Evolutionary conservation across 2,888 invertebrate genomes (phyloP), one percentile per base, ranked within the genome.

Genomic region (Hypena proboscidalis): DNA sequence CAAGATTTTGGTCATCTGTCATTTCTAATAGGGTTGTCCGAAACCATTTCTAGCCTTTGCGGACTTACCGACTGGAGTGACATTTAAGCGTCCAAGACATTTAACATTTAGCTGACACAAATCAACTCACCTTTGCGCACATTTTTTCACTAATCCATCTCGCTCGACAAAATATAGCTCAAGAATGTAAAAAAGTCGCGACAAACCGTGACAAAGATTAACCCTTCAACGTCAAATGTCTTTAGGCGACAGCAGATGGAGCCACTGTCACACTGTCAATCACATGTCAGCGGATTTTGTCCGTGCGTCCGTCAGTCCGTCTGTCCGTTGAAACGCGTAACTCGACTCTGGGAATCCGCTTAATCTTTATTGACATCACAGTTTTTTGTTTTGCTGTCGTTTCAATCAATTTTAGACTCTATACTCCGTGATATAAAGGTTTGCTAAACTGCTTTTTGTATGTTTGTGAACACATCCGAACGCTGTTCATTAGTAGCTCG

Each of bases 321-420:
- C 72, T 55, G 67, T 69, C 67, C 60, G 71, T 66, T 71, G 71
- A 73, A 63, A 64, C 49, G 60, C 65, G 63, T 64, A 64, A 63
- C 63, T 66, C 67, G 64, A 74, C 72, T 68, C 74, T 69, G 62
- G 56, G 71, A 70, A 74, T 73, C 69, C 71, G 62, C 71, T 75
- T 82, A 83, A 81, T 81, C 82, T 79, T 78, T 80, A 82, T 83
- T 80, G 82, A 80, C 80, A 68, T 60, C 35, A 40, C 41, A 30
- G 37, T 32, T 60, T 51, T 45, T 39, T 38, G 37, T 74, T 42
- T 40, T 9, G 22, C 38, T 4, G 3, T 4, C 30, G 15, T 19
- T 52, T 10, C 15, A 31, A n/a, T 34, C 31, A 7, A 50, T 40
- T 34, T 26, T 42, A 26, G 9, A 50, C 54, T 32, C 22, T 66